Conservation (phyloP, 2,888 invertebrate genomes). For the Chrysolina haemoptera region DNA sequence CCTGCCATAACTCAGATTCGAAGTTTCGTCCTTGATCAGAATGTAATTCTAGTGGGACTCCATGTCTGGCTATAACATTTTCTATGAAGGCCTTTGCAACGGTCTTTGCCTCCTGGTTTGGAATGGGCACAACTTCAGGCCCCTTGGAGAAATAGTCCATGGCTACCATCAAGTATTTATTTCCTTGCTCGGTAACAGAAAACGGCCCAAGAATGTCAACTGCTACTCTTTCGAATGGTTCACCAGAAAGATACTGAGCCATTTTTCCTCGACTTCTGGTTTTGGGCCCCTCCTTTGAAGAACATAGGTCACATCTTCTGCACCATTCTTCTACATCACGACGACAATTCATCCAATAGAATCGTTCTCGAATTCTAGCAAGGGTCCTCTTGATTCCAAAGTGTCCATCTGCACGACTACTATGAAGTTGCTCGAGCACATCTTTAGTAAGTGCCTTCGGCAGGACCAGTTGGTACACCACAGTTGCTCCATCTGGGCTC, state of each 20-base stretch:
- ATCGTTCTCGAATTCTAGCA: neutral
- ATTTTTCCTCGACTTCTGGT: neutral
- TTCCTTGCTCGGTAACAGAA: constrained; percentile 38
- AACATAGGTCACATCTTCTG: neutral
- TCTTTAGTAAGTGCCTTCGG: neutral
- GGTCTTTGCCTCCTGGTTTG: constrained; percentile 51
- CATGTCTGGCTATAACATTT: constrained; percentile 52
- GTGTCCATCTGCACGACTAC: neutral
- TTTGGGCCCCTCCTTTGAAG: neutral
- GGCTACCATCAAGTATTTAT: constrained; percentile 53
- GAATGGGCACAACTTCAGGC: constrained; percentile 53
- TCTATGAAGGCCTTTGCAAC: constrained; percentile 50
- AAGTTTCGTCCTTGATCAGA: constrained; percentile 61
- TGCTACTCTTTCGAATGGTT: neutral
- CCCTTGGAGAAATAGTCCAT: constrained; percentile 52
- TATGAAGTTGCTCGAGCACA: neutral
- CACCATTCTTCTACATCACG: neutral
- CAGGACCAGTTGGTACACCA: neutral
- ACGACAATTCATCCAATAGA: neutral
- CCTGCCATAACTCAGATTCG: constrained; percentile 49
- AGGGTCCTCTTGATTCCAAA: neutral
- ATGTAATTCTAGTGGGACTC: constrained; percentile 44
- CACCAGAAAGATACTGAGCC: neutral
- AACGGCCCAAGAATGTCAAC: constrained; percentile 55
- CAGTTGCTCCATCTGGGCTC: neutral